phyloP scores from a whole-genome alignment of 2,113 vertebrate genomes.

The Crotophaga sulcirostris region DNA sequence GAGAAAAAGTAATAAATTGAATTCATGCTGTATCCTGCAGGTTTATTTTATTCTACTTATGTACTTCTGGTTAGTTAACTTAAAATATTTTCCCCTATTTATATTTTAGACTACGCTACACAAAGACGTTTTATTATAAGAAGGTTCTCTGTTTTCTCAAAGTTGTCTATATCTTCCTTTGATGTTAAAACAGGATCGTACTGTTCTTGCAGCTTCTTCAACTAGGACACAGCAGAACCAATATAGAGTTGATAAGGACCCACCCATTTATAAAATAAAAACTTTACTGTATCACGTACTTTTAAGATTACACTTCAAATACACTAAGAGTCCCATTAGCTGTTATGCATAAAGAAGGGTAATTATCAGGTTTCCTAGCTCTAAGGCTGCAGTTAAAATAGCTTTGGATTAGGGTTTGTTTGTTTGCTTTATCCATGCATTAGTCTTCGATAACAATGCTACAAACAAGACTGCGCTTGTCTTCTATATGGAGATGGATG shows the following conservation, averaged over 20 bases:
- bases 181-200: background rate
- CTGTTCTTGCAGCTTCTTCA: background rate
- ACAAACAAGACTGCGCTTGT: slow-evolving; percentile 40
- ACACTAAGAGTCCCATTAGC: background rate
- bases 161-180: background rate
- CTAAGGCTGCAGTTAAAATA: slow-evolving; percentile 31
- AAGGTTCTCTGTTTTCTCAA: background rate
- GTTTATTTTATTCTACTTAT: background rate
- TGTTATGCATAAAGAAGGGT: background rate
- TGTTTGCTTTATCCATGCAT: slow-evolving; percentile 45
- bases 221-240: background rate
- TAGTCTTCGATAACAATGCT: slow-evolving; percentile 43
- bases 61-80: background rate
- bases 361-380: background rate
- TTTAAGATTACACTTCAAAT: background rate
- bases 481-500: slow-evolving; percentile 64
- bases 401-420: slow-evolving; percentile 51
- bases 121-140: background rate
- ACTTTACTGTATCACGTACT: background rate
- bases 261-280: background rate
- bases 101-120: background rate
- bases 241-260: background rate
- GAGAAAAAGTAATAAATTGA: background rate
- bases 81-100: background rate
- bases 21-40: background rate